These are phyloP conservation scores for Beris morrisii DNA, from an alignment of 2,888 invertebrate genomes.

Conservation along the genomic window DNA sequence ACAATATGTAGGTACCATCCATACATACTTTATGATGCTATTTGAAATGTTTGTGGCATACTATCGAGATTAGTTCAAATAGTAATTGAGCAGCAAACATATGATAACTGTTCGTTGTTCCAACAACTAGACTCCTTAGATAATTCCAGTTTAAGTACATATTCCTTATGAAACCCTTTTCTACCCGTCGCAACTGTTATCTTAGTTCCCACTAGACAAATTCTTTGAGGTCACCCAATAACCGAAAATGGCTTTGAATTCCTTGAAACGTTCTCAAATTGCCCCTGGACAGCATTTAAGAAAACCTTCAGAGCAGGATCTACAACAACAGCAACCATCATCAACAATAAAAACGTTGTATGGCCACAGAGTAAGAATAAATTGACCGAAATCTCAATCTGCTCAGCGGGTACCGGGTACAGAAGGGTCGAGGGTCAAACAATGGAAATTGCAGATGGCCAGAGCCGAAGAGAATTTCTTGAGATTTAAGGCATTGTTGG, in stretches of 20 bases:
- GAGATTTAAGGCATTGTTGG: constrained; percentile 15
- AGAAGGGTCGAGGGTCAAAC: background rate
- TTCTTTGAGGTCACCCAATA: constrained; percentile 20
- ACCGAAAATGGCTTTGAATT: constrained; percentile 16
- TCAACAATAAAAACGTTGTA: constrained; percentile 6
- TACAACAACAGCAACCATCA: constrained; percentile 13
- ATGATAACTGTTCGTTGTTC: no score
- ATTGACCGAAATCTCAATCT: constrained; percentile 13
- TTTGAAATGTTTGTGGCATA: no score
- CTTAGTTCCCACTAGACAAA: constrained; percentile 19
- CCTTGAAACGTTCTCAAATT: constrained; percentile 16
- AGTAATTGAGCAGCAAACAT: no score
- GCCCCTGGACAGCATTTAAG: constrained; percentile 19
- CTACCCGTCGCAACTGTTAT: no score
- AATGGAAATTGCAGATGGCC: constrained; percentile 11
- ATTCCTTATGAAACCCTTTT: no score
- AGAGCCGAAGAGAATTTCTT: constrained; percentile 13
- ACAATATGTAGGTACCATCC: no score
- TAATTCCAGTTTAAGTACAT: no score
- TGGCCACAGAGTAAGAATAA: constrained; percentile 10
- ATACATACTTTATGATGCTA: no score
- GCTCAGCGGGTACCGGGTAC: background rate
- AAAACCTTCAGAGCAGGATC: constrained; percentile 5
- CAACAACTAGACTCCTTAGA: no score
- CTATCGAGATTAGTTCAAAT: no score